These are phyloP conservation scores for Galeopterus variegatus DNA, from an alignment of 2,113 vertebrate genomes.

Conservation along the genomic window DNA sequence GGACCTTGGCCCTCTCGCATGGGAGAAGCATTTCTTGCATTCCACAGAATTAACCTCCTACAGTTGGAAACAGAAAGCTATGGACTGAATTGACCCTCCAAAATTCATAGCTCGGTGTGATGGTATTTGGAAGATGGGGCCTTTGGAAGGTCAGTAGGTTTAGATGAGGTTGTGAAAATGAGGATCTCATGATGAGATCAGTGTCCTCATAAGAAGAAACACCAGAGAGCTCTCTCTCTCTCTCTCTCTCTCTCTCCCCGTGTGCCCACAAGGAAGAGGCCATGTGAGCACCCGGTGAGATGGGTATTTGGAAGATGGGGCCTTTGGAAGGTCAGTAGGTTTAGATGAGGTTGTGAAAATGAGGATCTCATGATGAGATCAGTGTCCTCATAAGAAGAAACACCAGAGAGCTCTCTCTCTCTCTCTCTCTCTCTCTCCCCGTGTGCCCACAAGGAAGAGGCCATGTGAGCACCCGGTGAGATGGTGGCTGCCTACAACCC, in stretches of 20 bases:
- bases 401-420: no score
- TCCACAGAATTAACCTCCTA: neutral
- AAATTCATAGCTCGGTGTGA: neutral
- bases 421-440: neutral
- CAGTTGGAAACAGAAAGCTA: neutral
- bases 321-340: neutral
- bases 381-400: no score
- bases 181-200: neutral
- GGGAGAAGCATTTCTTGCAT: neutral
- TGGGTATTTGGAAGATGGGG: neutral
- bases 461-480: neutral
- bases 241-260: neutral
- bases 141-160: neutral
- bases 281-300: neutral
- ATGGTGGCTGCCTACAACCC: neutral
- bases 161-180: neutral
- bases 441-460: neutral
- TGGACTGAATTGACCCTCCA: neutral
- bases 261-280: neutral
- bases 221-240: no score
- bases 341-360: neutral
- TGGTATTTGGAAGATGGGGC: neutral
- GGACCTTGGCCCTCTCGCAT: neutral
- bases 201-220: no score
- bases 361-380: neutral